phyloP scores from a whole-genome alignment of 2,113 vertebrate species.

The Mormoops blainvillei region DNA sequence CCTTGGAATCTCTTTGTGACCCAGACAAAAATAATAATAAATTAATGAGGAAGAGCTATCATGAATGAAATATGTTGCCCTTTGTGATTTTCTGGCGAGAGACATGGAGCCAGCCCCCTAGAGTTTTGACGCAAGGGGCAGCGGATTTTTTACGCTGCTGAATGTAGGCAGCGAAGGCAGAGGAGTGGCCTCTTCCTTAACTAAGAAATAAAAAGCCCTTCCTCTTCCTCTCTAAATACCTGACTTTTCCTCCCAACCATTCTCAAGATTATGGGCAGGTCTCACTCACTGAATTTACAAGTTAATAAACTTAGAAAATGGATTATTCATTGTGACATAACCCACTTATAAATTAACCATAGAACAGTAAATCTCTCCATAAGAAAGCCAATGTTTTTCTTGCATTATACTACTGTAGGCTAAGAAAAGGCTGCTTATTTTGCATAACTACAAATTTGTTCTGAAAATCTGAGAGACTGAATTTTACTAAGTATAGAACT shows the following conservation, averaged over 20 bases:
- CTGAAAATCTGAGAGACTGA: background rate
- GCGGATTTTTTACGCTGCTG: background rate
- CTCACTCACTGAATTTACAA: background rate
- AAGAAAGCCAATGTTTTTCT: background rate
- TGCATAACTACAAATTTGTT: background rate
- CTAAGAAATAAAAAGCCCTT: background rate
- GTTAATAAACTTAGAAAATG: background rate
- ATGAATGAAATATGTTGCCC: background rate
- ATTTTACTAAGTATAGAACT: background rate
- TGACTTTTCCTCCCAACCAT: background rate
- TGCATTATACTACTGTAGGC: background rate
- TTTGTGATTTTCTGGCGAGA: conserved; percentile 43
- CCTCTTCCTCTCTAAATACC: background rate
- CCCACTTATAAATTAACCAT: background rate
- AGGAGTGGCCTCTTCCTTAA: background rate
- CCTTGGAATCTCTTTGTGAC: background rate
- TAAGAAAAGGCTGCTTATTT: background rate
- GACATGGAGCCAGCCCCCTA: conserved; percentile 72
- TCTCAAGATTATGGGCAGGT: background rate
- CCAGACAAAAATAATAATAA: background rate
- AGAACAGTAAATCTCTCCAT: background rate
- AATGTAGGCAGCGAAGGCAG: background rate
- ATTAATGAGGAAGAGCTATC: background rate
- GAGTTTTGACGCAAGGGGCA: background rate
- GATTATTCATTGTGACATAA: background rate